Evolutionary conservation across 2,888 invertebrate species (phyloP), one percentile per base, ranked within the genome.

Genomic region (Diplolepis rosae): DNA sequence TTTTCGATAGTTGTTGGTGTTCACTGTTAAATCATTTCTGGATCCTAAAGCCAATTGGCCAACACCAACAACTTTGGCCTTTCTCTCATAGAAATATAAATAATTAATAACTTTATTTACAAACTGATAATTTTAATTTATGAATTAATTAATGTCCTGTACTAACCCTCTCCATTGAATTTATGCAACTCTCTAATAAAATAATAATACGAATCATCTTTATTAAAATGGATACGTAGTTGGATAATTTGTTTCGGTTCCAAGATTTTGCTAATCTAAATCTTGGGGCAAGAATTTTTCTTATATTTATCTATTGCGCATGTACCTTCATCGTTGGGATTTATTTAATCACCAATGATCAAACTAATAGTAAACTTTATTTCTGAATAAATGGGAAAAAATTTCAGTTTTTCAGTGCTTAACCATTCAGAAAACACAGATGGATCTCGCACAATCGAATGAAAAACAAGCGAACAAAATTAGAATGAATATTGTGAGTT

Each of bases 371-470:
- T n/a, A n/a, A n/a, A n/a, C n/a, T n/a, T n/a, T n/a, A n/a, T n/a
- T n/a, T n/a, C n/a, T n/a, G 4, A 48, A 22, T 22, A 1, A 6
- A 42, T 22, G 4, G 11, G 35, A 22, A n/a, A 35, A 5, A 24
- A 24, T 35, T 1, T 13, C 22, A 61, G 22, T 5, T 35, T 6
- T 35, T 13, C 18, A 7, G n/a, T 15, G n/a, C 18, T 22, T 27
- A 35, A 27, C n/a, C n/a, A 7, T 0, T 39, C 6, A 39, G 27
- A 61, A 61, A 24, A 61, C 3, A 0, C 13, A 24, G 39, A 61
- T 61, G 13, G 35, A 61, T 39, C 24, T 61, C 22, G 61, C 39
- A 39, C 61, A 22, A 61, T 35, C 61, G 7, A 61, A 39, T 35
- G n/a, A 27, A 42, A 61, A 42, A 7, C 11, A 24, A 61, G 24